phyloP scores from a whole-genome alignment of 53 echinoderm and acorn worm genomes.

The Temnopleurus reevesii region DNA sequence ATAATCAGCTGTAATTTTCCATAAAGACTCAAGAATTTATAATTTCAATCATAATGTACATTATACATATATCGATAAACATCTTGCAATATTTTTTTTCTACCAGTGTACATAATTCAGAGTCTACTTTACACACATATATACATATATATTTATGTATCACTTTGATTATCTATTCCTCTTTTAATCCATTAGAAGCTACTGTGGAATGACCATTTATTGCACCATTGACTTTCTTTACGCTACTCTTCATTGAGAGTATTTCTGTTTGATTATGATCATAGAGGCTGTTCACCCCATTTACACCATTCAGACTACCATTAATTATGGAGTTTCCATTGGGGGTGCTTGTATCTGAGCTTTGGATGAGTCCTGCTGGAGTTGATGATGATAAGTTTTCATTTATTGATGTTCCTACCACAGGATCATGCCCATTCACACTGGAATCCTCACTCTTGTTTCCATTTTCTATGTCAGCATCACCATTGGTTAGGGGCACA shows the following conservation, averaged over 20 bases:
- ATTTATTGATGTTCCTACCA: background rate
- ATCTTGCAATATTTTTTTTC: background rate
- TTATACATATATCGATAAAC: background rate
- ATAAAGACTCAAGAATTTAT: background rate
- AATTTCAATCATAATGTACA: too few relatives aligned
- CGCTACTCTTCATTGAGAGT: background rate
- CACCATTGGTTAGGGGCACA: background rate
- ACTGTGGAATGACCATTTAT: slow-evolving; percentile 11
- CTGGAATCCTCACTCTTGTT: background rate
- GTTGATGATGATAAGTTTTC: background rate
- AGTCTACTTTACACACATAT: background rate
- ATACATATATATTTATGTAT: background rate
- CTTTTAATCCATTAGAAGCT: slow-evolving; percentile 3
- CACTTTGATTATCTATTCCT: slow-evolving; percentile 8
- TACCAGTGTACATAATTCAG: background rate
- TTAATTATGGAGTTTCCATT: slow-evolving; percentile 14
- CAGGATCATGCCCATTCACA: background rate
- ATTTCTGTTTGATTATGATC: background rate
- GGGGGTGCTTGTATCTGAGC: background rate
- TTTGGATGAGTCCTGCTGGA: background rate
- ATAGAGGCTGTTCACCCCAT: background rate
- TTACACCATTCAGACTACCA: background rate
- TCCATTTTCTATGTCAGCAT: slow-evolving; percentile 37
- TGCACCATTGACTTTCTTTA: slow-evolving; percentile 13
- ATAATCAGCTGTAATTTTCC: background rate